Evolutionary conservation across 2,797 vertebrate species (phyloP), one percentile per base, ranked within the genome.

Genomic region (Hemitrygon akajei): DNA sequence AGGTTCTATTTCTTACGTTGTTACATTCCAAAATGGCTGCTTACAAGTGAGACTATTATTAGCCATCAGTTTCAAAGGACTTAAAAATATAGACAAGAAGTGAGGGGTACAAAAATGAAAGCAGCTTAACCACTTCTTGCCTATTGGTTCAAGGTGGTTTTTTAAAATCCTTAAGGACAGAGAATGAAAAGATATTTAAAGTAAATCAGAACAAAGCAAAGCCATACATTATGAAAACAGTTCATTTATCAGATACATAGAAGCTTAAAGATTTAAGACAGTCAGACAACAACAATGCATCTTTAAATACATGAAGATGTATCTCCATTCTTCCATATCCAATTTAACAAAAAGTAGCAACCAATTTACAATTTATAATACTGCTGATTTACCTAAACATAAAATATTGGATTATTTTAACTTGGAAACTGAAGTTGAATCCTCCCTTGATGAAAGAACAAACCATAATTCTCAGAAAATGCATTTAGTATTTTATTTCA

Each of bases 401-500:
- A n/a, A 87, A 58, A 87, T 66, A 11, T 22, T 34, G 58, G 58
- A 16, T 1, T 14, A 63, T 60, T 84, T 79, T 30, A 6, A 69
- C n/a, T 66, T 20, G 66, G 66, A 63, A 89, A 89, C 56, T 56
- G 56, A 82, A 66, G 34, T 66, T 18, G n/a, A 89, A 69, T 69
- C 60, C 16, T 34, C 86, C 60, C 22, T 37, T 69, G 34, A 66
- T 89, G 86, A 89, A 89, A 89, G n/a, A 89, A 69, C n/a, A 63
- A 63, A 87, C 63, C 69, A 34, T 89, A 66, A 89, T 89, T 89
- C 7, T 69, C 60, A 89, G 86, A 89, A 89, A 20, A 89, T 69
- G 10, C n/a, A 89, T 37, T 89, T 69, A 37, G 69, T 89, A 37
- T 89, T 89, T 89, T 89, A 89, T 89, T 89, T 89, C 86, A 89